Base-by-base conservation (phyloP, 1,140 invertebrate genomes). In the Pentalonia nigronervosa region DNA sequence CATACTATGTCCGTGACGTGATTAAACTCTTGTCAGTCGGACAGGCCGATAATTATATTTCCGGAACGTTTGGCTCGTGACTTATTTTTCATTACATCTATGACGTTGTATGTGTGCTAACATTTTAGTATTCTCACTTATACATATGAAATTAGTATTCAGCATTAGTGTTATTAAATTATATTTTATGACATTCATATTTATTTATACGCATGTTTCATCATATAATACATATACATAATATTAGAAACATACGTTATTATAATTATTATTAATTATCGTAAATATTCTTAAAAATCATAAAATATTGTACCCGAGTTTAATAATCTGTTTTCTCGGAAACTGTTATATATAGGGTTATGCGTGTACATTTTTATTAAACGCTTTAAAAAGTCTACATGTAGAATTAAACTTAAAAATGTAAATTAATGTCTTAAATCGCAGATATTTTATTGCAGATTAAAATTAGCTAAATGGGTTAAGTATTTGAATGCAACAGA, bases 1-100 rank as follows among this genome's bases (percentile, higher is more conserved):
- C 67, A 92, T 48, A 92, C 47, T 83, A 48, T 92, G 91, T 53
- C 67, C 76, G 91, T 86, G 76, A 93, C 91, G 91, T 93, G 91
- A 93, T 93, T 93, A 93, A 93, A 93, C 91, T 93, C 91, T 50
- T 93, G 91, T 93, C 91, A 93, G 91, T 86, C 34, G 91, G 91
- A 93, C 91, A 86, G 91, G 91, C 81, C 81, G 91, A 93, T 93
- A 93, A 93, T 93, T 93, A 93, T 93, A 93, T 93, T 93, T 93
- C 81, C 91, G 81, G 91, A 84, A 93, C 91, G 91, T 86, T 93
- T 93, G 91, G 81, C 81, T 93, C 91, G 91, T 86, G 81, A 86
- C 91, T 93, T 93, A 56, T 93, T 93, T 93, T 93, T 92, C 91
- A 92, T 76, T 76, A 91, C 76, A 90, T 60, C 89, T 67, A 90